Percentiles rank a stretch among this genome's conserved stretches.
phyloP scores from a whole-genome alignment of 2,797 vertebrate genomes.

The Lepidocolaptes lacrymiger region DNA sequence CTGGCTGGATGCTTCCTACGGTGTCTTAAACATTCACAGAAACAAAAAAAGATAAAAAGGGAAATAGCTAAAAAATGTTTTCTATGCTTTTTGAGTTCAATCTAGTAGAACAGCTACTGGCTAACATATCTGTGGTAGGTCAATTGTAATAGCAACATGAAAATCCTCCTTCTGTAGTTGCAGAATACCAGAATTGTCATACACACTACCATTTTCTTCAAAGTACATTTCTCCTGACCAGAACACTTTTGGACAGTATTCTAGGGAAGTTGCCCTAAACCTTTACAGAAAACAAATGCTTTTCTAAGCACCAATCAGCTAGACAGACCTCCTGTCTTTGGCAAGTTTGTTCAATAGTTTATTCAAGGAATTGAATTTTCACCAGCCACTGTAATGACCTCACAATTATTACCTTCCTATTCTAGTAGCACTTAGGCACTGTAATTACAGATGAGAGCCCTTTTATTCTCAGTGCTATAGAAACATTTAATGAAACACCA shows the following conservation, averaged over 20 bases:
- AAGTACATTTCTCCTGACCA: neutral
- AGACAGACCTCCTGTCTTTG: neutral
- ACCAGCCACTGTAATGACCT: neutral
- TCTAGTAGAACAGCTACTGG: neutral
- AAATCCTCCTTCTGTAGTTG: neutral
- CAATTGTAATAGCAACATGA: neutral
- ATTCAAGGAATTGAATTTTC: slow-evolving; percentile 20
- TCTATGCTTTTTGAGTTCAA: neutral
- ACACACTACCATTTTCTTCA: neutral
- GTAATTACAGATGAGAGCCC: neutral
- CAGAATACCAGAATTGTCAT: neutral
- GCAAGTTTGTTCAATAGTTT: neutral
- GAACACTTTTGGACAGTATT: neutral
- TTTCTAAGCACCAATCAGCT: neutral
- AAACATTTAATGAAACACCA: slow-evolving; percentile 12
- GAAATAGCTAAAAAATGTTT: neutral
- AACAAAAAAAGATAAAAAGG: neutral
- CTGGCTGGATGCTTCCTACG: neutral
- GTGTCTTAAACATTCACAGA: neutral
- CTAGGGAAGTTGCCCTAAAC: neutral
- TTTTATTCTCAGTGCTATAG: neutral
- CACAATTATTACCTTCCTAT: neutral
- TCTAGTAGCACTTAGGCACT: neutral
- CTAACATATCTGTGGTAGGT: neutral
- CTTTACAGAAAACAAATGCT: neutral